Base-by-base conservation (phyloP, 2,113 vertebrate species). In the Rhinopithecus roxellana region DNA sequence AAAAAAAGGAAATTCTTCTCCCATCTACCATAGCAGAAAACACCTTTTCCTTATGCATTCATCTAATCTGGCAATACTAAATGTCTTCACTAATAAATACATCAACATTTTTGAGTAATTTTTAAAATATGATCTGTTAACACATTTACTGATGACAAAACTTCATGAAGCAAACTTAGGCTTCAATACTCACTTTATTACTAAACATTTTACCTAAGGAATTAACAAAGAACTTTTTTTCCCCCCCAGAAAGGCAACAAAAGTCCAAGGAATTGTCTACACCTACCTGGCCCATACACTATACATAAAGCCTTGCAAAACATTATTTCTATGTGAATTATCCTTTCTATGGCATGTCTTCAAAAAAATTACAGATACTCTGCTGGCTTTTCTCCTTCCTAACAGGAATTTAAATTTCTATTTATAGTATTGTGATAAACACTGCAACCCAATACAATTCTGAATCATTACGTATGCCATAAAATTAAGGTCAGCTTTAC, bases 151-250 rank as follows among this genome's bases (percentile, higher is more conserved):
- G 22, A 72, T 55, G 45, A 55, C n/a, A 89, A 94, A 94, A 52
- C 22, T n/a, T 59, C n/a, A 78, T 61, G 43, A 72, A 89, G 59
- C 59, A 96, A 83, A 96, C 90, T 77, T 16, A 77, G 52, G 23
- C 52, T 79, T 79, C 30, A 59, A 48, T 93, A 86, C 59, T 85
- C 40, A 78, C 40, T 90, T 93, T 69, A 43, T 50, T 93, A 86
- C 16, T 80, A 90, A 79, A 45, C 38, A 90, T n/a, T 95, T 95
- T 75, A 82, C 45, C n/a, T 55, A 90, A 86, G 13, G 20, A 72
- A 82, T 22, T 72, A 79, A 38, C 14, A n/a, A 80, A n/a, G 13
- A 78, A 78, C 27, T 17, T 77, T 38, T 83, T 61, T 25, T 3
- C 18, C 3, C 20, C 17, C 30, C 61, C 12, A 50, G 20, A 55